Percentiles rank a stretch among this genome's conserved stretches.
These are phyloP conservation scores for Lasioglossum calceatum DNA, from an alignment of 2,888 invertebrate species.

Conservation along the genomic window DNA sequence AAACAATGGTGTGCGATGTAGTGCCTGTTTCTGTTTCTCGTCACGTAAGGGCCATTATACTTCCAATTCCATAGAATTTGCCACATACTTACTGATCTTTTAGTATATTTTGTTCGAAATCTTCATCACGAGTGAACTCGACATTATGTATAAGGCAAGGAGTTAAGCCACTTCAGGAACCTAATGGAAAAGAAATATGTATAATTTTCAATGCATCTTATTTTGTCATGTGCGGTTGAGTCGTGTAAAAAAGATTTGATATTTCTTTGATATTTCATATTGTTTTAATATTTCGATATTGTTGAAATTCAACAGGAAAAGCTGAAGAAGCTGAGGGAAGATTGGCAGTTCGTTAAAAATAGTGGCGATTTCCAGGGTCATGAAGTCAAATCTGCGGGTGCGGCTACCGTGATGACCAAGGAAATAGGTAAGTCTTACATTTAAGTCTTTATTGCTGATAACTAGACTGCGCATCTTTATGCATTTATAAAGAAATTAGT, in stretches of 20 bases:
- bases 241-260: too few species aligned
- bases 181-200: background rate
- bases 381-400: constrained; percentile 50
- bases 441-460: background rate
- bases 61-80: too few species aligned
- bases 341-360: constrained; percentile 85
- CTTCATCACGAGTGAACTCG: too few species aligned
- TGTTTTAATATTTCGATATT: background rate
- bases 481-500: too few species aligned
- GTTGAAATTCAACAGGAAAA: constrained; percentile 83
- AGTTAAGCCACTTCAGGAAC: background rate
- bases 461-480: too few species aligned
- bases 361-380: constrained; percentile 76
- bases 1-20: too few species aligned
- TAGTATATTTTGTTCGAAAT: too few species aligned
- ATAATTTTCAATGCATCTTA: background rate
- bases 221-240: background rate
- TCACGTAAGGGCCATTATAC: too few species aligned
- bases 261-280: background rate
- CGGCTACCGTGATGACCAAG: constrained; percentile 45
- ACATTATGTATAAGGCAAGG: too few species aligned
- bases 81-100: too few species aligned
- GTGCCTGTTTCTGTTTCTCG: too few species aligned
- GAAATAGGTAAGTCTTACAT: constrained; percentile 72
- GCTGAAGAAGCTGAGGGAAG: constrained; percentile 85